Conservation (phyloP, 2,797 vertebrate species). For the Mormyrus proboscirostris region DNA sequence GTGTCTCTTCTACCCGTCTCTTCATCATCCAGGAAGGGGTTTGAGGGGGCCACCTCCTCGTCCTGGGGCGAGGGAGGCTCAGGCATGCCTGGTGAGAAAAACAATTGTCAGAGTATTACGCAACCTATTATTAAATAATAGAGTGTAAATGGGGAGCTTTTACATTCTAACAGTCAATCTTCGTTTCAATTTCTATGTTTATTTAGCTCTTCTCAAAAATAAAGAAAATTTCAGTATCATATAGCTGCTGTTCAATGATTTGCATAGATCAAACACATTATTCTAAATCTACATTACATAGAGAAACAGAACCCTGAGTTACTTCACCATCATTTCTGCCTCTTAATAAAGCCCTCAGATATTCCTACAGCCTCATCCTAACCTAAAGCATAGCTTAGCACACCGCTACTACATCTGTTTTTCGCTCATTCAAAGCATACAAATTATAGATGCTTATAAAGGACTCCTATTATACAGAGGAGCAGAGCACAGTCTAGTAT, state of each 20-base stretch:
- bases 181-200: neutral
- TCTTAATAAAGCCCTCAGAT: neutral
- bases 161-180: neutral
- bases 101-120: neutral
- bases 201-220: neutral
- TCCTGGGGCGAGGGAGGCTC: conserved; percentile 84
- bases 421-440: neutral
- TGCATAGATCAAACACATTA: neutral
- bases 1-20: conserved; percentile 81
- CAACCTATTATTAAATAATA: neutral
- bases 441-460: neutral
- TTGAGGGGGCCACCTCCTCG: conserved; percentile 87
- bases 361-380: neutral
- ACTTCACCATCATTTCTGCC: neutral
- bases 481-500: neutral
- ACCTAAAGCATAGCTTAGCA: neutral
- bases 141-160: neutral
- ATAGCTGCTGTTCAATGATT: neutral
- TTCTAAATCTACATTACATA: neutral
- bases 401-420: neutral
- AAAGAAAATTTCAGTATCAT: neutral
- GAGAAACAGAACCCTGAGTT: neutral
- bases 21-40: conserved; percentile 93
- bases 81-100: conserved; percentile 70
- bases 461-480: neutral